Conservation (phyloP, 2,888 invertebrate species). For the Omphaloscelis lunosa region DNA sequence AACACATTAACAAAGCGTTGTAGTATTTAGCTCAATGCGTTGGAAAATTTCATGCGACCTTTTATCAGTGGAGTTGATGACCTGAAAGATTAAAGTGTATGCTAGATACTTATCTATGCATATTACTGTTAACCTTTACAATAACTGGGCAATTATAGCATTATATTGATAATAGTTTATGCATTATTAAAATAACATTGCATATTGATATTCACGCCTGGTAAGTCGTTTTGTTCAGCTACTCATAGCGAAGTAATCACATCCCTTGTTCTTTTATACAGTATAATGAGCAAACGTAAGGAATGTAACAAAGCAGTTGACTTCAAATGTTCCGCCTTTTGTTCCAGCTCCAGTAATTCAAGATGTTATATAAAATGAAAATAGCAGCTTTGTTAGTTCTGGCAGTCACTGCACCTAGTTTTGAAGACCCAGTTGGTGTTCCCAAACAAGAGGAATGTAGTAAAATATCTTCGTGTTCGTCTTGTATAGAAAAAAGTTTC, state of each 20-base stretch:
- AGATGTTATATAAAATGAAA: slow-evolving; percentile 46
- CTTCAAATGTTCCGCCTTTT: slow-evolving; percentile 34
- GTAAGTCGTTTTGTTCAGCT: slow-evolving; percentile 55
- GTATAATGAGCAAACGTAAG: background rate
- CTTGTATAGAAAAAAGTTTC: slow-evolving; percentile 75
- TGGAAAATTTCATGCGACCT: slow-evolving; percentile 59
- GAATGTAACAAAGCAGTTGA: slow-evolving; percentile 22
- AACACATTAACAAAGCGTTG: slow-evolving; percentile 20
- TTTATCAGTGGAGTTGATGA: slow-evolving; percentile 56
- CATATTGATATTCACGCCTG: slow-evolving; percentile 44
- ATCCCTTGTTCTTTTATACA: background rate
- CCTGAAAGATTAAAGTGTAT: slow-evolving; percentile 30
- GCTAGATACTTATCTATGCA: slow-evolving; percentile 41
- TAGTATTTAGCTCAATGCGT: slow-evolving; percentile 34
- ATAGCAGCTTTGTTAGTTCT: slow-evolving; percentile 58
- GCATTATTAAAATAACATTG: slow-evolving; percentile 37
- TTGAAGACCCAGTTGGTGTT: slow-evolving; percentile 45
- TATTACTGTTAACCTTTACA: slow-evolving; percentile 56
- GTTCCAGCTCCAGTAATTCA: slow-evolving; percentile 47
- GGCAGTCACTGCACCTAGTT: slow-evolving; percentile 41
- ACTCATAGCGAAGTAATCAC: background rate
- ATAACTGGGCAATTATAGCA: slow-evolving; percentile 31
- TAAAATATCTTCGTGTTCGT: slow-evolving; percentile 75
- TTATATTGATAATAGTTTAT: slow-evolving; percentile 38
- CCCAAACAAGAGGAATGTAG: slow-evolving; percentile 67